Evolutionary conservation across 2,797 vertebrate genomes (phyloP), one percentile per base, ranked within the genome.

Genomic region (Crocodylus rhombifer): DNA sequence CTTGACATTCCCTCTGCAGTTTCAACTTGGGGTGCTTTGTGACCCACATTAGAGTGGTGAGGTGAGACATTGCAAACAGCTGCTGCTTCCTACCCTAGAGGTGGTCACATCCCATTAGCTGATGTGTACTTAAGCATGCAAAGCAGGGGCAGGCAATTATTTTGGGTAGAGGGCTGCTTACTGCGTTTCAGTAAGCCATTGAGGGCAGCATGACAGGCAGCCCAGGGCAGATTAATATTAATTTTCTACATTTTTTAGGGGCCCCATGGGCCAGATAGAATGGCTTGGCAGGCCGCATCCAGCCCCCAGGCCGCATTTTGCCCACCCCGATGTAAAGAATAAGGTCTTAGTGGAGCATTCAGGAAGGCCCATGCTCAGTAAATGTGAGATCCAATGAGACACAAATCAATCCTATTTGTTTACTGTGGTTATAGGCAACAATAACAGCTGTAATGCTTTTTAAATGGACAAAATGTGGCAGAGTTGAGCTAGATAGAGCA

Each of bases 21-120:
- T 84, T 80, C 14, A 3, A 18, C 77, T 89, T 87, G 61, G 51
- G 36, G 76, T 25, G 78, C 89, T 93, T 92, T 61, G 63, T 79
- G 73, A 13, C 82, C 82, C 90, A 57, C 78, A 76, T 76, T 73
- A 8, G 80, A 62, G 83, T 89, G 65, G 78, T 80, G 88, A 87
- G 63, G 58, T 81, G 28, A 15, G 84, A 60, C 0, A 2, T 64
- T 61, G 57, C 76, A 57, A 55, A 16, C 6, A 36, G 30, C 36
- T 67, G 92, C 30, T 86, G 8, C 57, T 12, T 42, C 25, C 36
- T 33, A 11, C 25, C 65, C 42, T 1, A 20, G 18, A 61, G 78
- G n/a, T 14, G n/a, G 57, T 91, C 25, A n/a, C 14, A 25, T 78
- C 67, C 87, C 76, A 57, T 76, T 69, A 74, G 63, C n/a, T 51